A percentile compares a stretch with the other conserved stretches of the same genome.
These are phyloP conservation scores for Crypturellus tataupa DNA, from an alignment of 2,797 vertebrate genomes.

Conservation along the genomic window DNA sequence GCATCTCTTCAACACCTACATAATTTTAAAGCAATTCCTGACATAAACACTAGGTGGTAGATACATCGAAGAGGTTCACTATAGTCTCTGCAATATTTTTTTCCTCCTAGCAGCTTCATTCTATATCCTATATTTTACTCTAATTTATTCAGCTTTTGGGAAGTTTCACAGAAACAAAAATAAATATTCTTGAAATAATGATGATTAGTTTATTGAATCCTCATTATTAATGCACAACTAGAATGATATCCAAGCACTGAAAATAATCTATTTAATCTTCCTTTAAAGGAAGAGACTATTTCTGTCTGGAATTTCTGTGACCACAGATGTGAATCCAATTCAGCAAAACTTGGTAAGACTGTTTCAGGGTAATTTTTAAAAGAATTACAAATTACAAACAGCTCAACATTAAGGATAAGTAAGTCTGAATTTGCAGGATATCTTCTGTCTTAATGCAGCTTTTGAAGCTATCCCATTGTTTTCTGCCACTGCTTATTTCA, in stretches of 20 bases:
- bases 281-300: neutral
- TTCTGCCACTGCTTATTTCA: neutral
- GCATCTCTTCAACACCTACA: neutral
- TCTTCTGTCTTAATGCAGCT: neutral
- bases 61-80: neutral
- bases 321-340: too few species aligned
- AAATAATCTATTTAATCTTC: neutral
- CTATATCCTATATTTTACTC: conserved; percentile 46
- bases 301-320: too few species aligned
- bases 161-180: conserved; percentile 68
- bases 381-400: conserved; percentile 2
- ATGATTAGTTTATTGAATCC: conserved; percentile 65
- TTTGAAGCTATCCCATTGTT: neutral
- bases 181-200: conserved; percentile 62
- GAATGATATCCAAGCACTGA: neutral
- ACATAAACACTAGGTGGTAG: neutral
- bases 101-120: neutral
- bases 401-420: neutral
- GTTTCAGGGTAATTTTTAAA: neutral
- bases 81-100: neutral
- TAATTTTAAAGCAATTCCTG: neutral
- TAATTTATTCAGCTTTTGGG: conserved; percentile 57
- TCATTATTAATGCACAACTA: conserved; percentile 43
- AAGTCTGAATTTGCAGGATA: neutral
- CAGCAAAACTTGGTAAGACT: neutral